Evolutionary conservation across 1,140 invertebrate genomes (phyloP), one percentile per base, ranked within the genome.

Genomic region (Dermatophagoides farinae): DNA sequence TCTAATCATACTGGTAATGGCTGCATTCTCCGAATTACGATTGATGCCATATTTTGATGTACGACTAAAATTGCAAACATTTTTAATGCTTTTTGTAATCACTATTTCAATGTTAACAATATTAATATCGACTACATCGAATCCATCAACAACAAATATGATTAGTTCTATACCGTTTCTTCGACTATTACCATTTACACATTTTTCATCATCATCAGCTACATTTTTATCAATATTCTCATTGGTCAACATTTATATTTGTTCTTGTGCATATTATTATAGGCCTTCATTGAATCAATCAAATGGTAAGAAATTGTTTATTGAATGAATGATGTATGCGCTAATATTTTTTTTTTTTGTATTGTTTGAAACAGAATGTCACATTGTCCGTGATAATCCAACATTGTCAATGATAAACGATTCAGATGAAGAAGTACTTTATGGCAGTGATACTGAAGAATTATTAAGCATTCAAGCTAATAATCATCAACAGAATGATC

Each of bases 381-480:
- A 86, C 10, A 86, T 90, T 66, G 89, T 90, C 31, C 95, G 93
- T 75, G 91, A 96, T 74, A 96, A 96, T 76, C 90, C 90, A 50
- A 84, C 88, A 9, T 87, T 96, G 72, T 95, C 90, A 12, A 96
- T 97, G 91, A 85, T 97, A 60, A 95, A 96, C 71, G 90, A 97
- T 70, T 93, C 90, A 0, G 92, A 97, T 71, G 91, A 96, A 75
- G 92, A 96, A 66, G 87, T 93, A 9, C 85, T 93, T 64, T 96
- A 93, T 70, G 53, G 88, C 0, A 57, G 41, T 44, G 62, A 63
- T 55, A 60, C 46, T n/a, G 62, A 63, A 54, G 57, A 63, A 25
- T 51, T 57, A 9, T 47, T 63, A 25, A 53, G 43, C 37, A 41
- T 55, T 23, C 25, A 14, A 16, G 51, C 23, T 53, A 14, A 14